These are phyloP conservation scores for Smittia sp. DNA, from an alignment of 2,888 invertebrate genomes.

Conservation along the genomic window DNA sequence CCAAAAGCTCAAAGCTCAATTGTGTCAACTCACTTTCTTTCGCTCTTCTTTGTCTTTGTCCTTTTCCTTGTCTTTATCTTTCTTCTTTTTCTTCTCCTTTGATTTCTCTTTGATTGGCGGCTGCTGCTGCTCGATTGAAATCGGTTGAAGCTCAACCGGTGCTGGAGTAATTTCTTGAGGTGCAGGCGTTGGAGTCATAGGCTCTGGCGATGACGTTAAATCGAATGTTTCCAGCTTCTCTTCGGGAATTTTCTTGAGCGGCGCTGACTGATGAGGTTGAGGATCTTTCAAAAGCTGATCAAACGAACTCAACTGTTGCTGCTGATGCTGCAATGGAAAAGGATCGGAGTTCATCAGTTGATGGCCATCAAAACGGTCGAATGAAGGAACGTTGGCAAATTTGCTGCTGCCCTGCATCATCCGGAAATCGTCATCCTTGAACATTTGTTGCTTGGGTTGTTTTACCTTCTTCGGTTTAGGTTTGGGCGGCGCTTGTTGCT, in stretches of 20 bases:
- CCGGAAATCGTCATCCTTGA: constrained; percentile 25
- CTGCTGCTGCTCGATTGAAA: constrained; percentile 36
- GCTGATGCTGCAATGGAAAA: constrained; percentile 33
- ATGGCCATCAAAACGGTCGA: constrained; percentile 32
- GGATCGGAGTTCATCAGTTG: constrained; percentile 20
- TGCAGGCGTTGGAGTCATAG: constrained; percentile 42
- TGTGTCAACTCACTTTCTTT: constrained; percentile 46
- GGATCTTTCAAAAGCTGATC: constrained; percentile 38
- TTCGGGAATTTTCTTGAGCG: neutral
- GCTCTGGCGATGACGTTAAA: constrained; percentile 39
- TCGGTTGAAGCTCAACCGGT: neutral
- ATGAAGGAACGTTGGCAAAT: constrained; percentile 28
- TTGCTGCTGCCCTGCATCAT: constrained; percentile 23
- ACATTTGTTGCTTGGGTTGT: neutral
- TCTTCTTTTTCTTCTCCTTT: constrained; percentile 66
- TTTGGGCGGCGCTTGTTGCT: neutral
- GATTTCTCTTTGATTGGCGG: constrained; percentile 55
- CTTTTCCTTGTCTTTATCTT: constrained; percentile 64
- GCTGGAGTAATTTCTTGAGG: constrained; percentile 21
- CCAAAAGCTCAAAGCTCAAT: neutral
- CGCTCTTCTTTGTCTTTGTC: constrained; percentile 55
- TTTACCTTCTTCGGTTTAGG: constrained; percentile 35
- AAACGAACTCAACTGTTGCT: constrained; percentile 30
- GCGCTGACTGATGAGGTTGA: neutral
- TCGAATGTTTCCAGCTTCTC: constrained; percentile 37